Percentiles rank a stretch among this genome's conserved stretches.
phyloP scores from a whole-genome alignment of 2,113 vertebrate genomes.

The Lycaon pictus region DNA sequence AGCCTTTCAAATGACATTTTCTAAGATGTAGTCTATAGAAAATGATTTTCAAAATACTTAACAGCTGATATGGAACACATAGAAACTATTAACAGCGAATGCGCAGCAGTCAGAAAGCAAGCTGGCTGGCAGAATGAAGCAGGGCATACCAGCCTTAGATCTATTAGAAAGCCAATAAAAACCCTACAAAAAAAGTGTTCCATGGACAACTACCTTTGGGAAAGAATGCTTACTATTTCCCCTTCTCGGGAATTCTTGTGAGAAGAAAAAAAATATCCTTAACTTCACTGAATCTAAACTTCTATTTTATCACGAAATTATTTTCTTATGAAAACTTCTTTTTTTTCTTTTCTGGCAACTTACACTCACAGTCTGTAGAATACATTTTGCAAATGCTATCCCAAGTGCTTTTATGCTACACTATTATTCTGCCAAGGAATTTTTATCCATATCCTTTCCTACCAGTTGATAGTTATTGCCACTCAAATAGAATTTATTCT shows the following conservation, averaged over 20 bases:
- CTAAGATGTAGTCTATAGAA: neutral
- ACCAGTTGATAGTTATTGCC: constrained; percentile 46
- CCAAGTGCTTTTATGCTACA: constrained; percentile 58
- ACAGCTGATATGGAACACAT: neutral
- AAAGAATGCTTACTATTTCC: neutral
- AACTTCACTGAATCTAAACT: constrained; percentile 35
- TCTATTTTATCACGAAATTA: constrained; percentile 51
- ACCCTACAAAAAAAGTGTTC: neutral
- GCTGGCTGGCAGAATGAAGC: neutral
- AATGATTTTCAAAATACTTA: constrained; percentile 37
- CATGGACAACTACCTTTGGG: neutral
- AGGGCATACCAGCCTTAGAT: no score
- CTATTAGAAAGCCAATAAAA: neutral
- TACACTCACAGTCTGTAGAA: neutral
- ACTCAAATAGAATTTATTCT: constrained; percentile 55
- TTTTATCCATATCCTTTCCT: constrained; percentile 50
- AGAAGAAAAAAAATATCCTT: neutral
- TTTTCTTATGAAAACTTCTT: neutral
- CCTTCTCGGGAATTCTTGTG: neutral
- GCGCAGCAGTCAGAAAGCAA: neutral
- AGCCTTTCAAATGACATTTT: neutral
- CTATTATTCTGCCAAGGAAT: neutral
- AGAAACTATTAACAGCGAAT: neutral
- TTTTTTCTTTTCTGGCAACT: neutral
- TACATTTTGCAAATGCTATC: neutral